Evolutionary conservation across 2,888 invertebrate species (phyloP), one percentile per base, ranked within the genome.

Genomic region (Ametastegia equiseti): DNA sequence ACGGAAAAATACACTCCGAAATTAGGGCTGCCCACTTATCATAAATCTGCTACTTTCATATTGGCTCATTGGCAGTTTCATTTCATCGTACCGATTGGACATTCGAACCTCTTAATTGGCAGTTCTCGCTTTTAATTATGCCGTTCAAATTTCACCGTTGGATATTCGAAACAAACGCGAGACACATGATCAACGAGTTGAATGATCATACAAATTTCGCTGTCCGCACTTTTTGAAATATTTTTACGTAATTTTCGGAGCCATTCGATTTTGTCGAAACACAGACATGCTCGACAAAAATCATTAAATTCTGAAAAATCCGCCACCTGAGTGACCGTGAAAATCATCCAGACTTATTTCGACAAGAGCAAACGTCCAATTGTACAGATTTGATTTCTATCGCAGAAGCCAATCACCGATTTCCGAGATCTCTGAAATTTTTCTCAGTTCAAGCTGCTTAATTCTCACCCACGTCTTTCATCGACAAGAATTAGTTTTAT

Each of bases 61-160:
- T 42, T 27, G 27, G 13, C 47, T 71, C 30, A 45, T n/a, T n/a
- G n/a, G n/a, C n/a, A n/a, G 6, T 71, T n/a, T 71, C 15, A 45
- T 30, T 47, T 30, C 71, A 45, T 23, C 42, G 71, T 71, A 71
- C 45, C n/a, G 15, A 13, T 45, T 23, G 30, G 47, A 71, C 13
- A 71, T 30, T 71, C 71, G 30, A 30, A 47, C 15, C 71, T 71
- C 30, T 23, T 47, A 71, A 71, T 71, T 71, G 71, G 47, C 11
- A 47, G 45, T 71, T 71, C 71, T 71, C 71, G 33, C 19, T 42
- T 63, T 47, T 47, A 71, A 71, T 71, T 47, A 47, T 45, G 47
- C 71, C 36, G 19, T 23, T 71, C 45, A 36, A 47, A 13, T 71
- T 42, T 47, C 45, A 23, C 42, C 30, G 71, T 6, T 19, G 27